phyloP scores from a whole-genome alignment of 1,140 invertebrate species.

The Brachionus plicatilis region DNA sequence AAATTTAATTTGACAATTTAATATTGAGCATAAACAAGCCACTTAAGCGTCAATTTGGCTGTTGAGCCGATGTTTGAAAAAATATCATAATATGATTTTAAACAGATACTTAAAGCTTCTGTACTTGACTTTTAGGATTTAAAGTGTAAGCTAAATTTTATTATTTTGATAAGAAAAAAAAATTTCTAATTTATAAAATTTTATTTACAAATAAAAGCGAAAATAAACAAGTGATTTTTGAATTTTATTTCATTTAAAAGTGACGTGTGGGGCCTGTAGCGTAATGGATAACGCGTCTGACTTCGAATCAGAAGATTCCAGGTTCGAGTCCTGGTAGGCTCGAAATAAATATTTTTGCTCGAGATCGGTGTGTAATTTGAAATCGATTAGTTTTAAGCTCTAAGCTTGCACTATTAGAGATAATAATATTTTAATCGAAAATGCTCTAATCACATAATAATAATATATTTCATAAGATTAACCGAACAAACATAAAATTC shows the following conservation, averaged over 20 bases:
- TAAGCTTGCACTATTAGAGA: background rate
- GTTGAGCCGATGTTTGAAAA: too few species aligned
- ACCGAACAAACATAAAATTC: background rate
- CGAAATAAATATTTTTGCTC: background rate
- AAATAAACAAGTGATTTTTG: background rate
- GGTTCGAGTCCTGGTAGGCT: slow-evolving; percentile 33
- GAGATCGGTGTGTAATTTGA: background rate
- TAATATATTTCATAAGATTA: background rate
- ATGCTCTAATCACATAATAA: background rate
- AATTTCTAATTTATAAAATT: too few species aligned
- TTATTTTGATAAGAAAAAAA: too few species aligned
- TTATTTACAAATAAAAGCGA: background rate
- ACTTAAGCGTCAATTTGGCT: too few species aligned
- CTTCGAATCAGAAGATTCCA: slow-evolving; percentile 35
- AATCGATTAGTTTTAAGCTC: background rate
- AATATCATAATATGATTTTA: too few species aligned
- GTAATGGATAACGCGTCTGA: slow-evolving; percentile 35
- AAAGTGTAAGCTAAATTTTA: too few species aligned
- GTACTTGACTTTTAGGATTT: too few species aligned
- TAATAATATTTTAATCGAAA: background rate
- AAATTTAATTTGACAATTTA: too few species aligned
- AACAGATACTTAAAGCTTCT: too few species aligned
- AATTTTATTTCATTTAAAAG: background rate
- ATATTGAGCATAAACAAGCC: too few species aligned
- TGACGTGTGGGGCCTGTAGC: background rate